A percentile compares a stretch with the other conserved stretches of the same genome.
Conservation (phyloP, 1,140 invertebrate species). For the Rhopalosiphum maidis region DNA sequence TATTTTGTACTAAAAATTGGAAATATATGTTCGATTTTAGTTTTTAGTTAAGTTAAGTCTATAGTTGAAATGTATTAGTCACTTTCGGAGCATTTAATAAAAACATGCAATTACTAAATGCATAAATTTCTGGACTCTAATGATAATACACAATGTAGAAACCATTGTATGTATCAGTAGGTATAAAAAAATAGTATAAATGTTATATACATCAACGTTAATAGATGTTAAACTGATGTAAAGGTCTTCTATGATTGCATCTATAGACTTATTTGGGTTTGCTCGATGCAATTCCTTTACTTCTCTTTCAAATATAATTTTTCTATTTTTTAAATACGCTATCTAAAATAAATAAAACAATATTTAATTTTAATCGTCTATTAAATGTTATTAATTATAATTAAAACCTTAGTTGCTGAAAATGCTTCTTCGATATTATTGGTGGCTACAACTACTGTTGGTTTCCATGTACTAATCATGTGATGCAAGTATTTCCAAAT, state of each 20-base stretch:
- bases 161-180: too few species aligned
- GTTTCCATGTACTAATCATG: slow-evolving; percentile 11
- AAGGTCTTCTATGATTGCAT: slow-evolving; percentile 22
- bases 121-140: neutral
- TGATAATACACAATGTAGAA: neutral
- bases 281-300: neutral
- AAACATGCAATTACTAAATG: neutral
- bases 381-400: neutral
- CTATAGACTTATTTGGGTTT: neutral
- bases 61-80: too few species aligned
- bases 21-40: neutral
- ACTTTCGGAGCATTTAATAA: neutral
- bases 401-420: slow-evolving; percentile 29
- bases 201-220: neutral
- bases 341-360: neutral
- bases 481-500: slow-evolving; percentile 36
- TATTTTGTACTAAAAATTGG: neutral
- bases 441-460: slow-evolving; percentile 41
- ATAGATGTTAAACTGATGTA: neutral
- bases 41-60: too few species aligned
- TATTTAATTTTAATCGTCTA: neutral
- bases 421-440: slow-evolving; percentile 52
- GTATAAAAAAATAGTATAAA: neutral
- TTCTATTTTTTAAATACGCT: slow-evolving; percentile 36
- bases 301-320: slow-evolving; percentile 43